Evolutionary conservation across 92 coral and sea anemone species (phyloP).

Genomic region (Parazoanthus darwini): DNA sequence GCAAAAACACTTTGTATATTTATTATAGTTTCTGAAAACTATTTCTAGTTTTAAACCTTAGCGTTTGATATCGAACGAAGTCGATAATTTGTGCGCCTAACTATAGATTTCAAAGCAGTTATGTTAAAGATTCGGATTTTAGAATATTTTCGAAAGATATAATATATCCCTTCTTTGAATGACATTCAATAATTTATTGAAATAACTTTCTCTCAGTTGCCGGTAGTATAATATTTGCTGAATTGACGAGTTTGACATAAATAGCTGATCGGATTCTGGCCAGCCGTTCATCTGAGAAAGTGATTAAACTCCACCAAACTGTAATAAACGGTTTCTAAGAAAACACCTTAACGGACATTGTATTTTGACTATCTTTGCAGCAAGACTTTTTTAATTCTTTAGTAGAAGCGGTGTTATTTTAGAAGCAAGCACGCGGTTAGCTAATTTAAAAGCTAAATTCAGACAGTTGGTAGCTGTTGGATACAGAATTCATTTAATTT

Average conservation of each 20-base stretch:
- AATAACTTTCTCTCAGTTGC: neutral
- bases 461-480: neutral
- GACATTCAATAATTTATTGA: neutral
- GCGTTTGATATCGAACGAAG: neutral
- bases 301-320: neutral
- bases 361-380: neutral
- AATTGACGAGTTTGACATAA: neutral
- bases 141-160: neutral
- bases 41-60: neutral
- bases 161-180: conserved; percentile 4
- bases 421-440: neutral
- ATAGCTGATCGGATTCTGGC: conserved; percentile 3
- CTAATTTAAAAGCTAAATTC: neutral
- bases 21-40: neutral
- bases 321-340: neutral
- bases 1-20: neutral
- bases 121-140: neutral
- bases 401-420: neutral
- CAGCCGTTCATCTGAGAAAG: neutral
- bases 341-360: neutral
- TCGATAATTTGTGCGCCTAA: neutral
- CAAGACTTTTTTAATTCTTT: neutral
- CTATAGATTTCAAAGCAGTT: neutral
- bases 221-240: neutral
- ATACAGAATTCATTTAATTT: neutral